Evolutionary conservation across 2,797 vertebrate species (phyloP).

Genomic region (Enteromius argenteus): DNA sequence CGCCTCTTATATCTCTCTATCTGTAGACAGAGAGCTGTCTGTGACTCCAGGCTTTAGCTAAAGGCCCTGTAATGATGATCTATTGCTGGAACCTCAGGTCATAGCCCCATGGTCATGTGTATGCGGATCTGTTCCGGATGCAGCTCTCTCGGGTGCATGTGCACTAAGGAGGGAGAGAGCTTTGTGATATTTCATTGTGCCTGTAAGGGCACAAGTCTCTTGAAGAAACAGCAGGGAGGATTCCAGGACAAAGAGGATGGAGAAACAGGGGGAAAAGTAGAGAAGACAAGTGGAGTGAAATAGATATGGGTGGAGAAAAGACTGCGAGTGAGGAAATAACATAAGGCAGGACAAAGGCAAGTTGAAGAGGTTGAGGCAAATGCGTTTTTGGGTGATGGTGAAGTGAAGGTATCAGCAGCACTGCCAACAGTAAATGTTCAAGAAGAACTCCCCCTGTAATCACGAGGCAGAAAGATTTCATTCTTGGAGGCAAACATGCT

Average conservation of each 20-base stretch:
- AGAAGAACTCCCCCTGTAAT: slow-evolving; percentile 1
- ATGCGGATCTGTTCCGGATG: neutral
- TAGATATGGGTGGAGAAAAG: neutral
- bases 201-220: slow-evolving; percentile 6
- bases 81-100: slow-evolving; percentile 23
- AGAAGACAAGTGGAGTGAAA: neutral
- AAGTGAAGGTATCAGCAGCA: neutral
- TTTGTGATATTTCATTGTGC: slow-evolving; percentile 3
- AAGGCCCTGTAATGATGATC: slow-evolving; percentile 33
- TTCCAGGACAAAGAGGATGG: neutral
- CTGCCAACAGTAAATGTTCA: neutral
- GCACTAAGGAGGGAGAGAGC: neutral
- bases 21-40: slow-evolving; percentile 30
- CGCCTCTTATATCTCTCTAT: slow-evolving; percentile 26
- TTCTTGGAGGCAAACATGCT: slow-evolving; percentile 27
- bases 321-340: neutral
- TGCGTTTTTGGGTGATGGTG: neutral
- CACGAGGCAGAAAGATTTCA: neutral
- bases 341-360: neutral
- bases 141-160: neutral
- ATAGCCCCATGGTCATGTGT: neutral
- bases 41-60: slow-evolving; percentile 32
- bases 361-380: neutral
- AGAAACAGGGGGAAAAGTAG: neutral
- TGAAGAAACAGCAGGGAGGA: neutral